These are phyloP conservation scores for Lasioglossum villosulum DNA, from an alignment of 2,888 invertebrate species.

Conservation along the genomic window DNA sequence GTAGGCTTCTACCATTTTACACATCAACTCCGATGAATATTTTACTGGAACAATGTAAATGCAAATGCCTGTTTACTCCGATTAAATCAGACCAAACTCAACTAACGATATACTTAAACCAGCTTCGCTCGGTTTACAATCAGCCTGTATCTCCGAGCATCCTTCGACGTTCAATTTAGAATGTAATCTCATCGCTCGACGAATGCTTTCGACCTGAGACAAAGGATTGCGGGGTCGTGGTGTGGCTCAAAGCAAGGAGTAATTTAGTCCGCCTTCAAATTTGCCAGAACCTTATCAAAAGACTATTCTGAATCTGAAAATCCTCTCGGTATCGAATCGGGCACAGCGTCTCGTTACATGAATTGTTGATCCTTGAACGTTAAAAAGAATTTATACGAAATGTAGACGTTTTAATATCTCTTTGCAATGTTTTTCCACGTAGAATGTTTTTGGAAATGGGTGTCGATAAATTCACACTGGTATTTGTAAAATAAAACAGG, in stretches of 20 bases:
- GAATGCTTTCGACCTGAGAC: conserved; percentile 19
- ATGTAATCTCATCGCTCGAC: not conserved
- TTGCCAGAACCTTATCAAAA: conserved; percentile 28
- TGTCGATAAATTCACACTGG: too few relatives aligned
- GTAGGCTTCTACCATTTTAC: too few relatives aligned
- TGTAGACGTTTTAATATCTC: too few relatives aligned
- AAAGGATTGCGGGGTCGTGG: not conserved
- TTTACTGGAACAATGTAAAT: too few relatives aligned
- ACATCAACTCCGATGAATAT: too few relatives aligned
- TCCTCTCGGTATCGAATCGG: not conserved
- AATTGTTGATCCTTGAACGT: too few relatives aligned
- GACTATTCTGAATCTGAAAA: conserved; percentile 22
- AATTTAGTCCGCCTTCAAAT: conserved; percentile 20
- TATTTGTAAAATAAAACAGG: too few relatives aligned
- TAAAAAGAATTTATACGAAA: too few relatives aligned
- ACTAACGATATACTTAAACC: not conserved
- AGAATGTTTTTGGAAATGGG: too few relatives aligned
- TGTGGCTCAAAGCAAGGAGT: not conserved
- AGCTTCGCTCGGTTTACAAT: not conserved
- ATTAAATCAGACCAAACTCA: not conserved
- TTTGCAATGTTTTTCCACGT: too few relatives aligned
- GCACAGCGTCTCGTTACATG: not conserved
- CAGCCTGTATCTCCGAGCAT: not conserved
- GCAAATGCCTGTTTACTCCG: not conserved
- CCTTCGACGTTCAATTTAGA: not conserved